A percentile compares a stretch with the other conserved stretches of the same genome.
Conservation (phyloP, 1,140 invertebrate genomes). For the Heliconius nattereri region DNA sequence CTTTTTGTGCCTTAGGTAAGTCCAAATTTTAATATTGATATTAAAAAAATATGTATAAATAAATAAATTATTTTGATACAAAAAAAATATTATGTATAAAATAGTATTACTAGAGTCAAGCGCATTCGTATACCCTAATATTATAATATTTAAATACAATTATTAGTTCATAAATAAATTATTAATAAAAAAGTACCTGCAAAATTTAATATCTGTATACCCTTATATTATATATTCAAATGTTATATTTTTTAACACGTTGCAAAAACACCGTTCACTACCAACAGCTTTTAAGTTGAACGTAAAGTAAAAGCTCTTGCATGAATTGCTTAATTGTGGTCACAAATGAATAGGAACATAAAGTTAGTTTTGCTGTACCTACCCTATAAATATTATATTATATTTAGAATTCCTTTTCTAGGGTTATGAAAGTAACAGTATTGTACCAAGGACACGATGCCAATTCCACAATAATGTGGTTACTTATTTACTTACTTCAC, state of each 20-base stretch:
- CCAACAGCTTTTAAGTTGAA: constrained; percentile 21
- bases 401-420: constrained; percentile 33
- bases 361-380: not conserved
- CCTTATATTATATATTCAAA: not conserved
- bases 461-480: constrained; percentile 50
- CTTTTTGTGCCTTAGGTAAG: constrained; percentile 57
- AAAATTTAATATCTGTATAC: too few relatives aligned
- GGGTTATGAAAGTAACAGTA: constrained; percentile 56
- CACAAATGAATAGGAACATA: constrained; percentile 17
- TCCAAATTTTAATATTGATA: constrained; percentile 10
- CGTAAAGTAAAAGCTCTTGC: constrained; percentile 35
- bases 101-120: too few relatives aligned
- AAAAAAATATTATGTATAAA: too few relatives aligned
- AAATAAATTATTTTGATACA: too few relatives aligned
- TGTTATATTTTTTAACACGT: not conserved
- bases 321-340: constrained; percentile 22
- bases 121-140: too few relatives aligned
- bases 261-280: constrained; percentile 10
- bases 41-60: too few relatives aligned
- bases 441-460: constrained; percentile 49
- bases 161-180: too few relatives aligned
- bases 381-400: constrained; percentile 34
- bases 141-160: too few relatives aligned
- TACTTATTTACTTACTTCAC: constrained; percentile 32
- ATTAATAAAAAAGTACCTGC: too few relatives aligned